Percentiles rank a stretch among this genome's conserved stretches.
Conservation (phyloP, 1,140 invertebrate species). For the Papilio aristodemus region DNA sequence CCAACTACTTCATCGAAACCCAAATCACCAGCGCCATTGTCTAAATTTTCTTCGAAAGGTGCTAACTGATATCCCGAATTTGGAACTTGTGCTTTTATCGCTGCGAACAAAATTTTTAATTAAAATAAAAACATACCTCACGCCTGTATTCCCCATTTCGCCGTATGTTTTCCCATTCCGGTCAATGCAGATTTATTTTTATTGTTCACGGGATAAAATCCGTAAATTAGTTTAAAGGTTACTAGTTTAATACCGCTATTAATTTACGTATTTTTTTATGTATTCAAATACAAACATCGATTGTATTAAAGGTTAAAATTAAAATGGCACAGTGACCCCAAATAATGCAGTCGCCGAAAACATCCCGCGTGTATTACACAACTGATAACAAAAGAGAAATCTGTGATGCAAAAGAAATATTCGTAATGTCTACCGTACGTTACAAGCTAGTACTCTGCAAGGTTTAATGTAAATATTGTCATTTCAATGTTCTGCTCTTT, state of each 20-base stretch:
- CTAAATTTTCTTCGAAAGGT: constrained; percentile 27
- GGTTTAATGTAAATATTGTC: constrained; percentile 9
- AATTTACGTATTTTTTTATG: neutral
- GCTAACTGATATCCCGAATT: constrained; percentile 31
- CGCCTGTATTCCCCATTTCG: too few relatives aligned
- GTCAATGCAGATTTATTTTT: too few relatives aligned
- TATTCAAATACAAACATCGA: constrained; percentile 9
- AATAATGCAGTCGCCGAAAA: neutral
- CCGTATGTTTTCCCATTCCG: too few relatives aligned
- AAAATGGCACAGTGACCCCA: constrained; percentile 10
- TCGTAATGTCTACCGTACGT: neutral
- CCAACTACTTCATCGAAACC: neutral
- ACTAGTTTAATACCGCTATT: neutral
- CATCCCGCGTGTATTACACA: constrained; percentile 13
- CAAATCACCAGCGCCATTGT: constrained; percentile 1
- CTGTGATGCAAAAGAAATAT: constrained; percentile 22
- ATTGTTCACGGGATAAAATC: too few relatives aligned
- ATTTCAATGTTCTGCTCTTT: neutral
- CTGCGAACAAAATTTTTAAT: constrained; percentile 4
- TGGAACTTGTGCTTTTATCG: constrained; percentile 47
- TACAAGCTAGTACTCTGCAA: neutral
- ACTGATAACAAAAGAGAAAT: constrained; percentile 28
- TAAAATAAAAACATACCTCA: neutral
- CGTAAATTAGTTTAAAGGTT: neutral
- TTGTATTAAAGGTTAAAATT: constrained; percentile 9